Evolutionary conservation across 2,888 invertebrate genomes (phyloP).

Genomic region (Parnassius smintheus): DNA sequence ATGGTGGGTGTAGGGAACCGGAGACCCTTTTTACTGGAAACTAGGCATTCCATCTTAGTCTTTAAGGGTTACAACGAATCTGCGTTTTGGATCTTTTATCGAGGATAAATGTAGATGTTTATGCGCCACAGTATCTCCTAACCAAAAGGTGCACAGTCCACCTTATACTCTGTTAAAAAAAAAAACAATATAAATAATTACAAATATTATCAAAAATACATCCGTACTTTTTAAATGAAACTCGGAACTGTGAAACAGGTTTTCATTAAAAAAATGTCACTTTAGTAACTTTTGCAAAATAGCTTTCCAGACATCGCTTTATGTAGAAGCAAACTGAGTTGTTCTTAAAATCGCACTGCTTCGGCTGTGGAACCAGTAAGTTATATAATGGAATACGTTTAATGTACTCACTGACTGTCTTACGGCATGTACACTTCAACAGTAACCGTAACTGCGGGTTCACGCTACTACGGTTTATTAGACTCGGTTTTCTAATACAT

Average conservation of each 20-base stretch:
- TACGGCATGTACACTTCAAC: constrained; percentile 24
- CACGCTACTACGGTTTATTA: too few relatives aligned
- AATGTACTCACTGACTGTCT: constrained; percentile 16
- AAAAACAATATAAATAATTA: too few relatives aligned
- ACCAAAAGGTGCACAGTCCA: too few relatives aligned
- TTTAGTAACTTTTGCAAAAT: constrained; percentile 25
- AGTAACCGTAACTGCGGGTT: background rate
- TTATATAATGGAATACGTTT: constrained; percentile 19
- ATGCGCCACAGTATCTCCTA: too few relatives aligned
- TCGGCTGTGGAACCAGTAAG: constrained; percentile 12
- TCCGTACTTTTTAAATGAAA: constrained; percentile 20
- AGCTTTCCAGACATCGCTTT: constrained; percentile 25
- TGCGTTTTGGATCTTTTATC: too few relatives aligned
- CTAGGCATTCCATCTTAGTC: too few relatives aligned
- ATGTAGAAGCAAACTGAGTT: constrained; percentile 18
- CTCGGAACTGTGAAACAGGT: constrained; percentile 14
- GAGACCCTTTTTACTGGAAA: too few relatives aligned
- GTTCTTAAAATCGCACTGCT: constrained; percentile 18
- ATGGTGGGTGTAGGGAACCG: too few relatives aligned
- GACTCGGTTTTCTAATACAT: too few relatives aligned
- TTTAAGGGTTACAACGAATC: too few relatives aligned
- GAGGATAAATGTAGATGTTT: too few relatives aligned
- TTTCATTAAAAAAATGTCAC: constrained; percentile 20
- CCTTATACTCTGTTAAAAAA: too few relatives aligned
- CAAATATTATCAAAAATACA: background rate